These are phyloP conservation scores for Selene dorsalis DNA, from an alignment of 2,797 vertebrate genomes.

Conservation along the genomic window DNA sequence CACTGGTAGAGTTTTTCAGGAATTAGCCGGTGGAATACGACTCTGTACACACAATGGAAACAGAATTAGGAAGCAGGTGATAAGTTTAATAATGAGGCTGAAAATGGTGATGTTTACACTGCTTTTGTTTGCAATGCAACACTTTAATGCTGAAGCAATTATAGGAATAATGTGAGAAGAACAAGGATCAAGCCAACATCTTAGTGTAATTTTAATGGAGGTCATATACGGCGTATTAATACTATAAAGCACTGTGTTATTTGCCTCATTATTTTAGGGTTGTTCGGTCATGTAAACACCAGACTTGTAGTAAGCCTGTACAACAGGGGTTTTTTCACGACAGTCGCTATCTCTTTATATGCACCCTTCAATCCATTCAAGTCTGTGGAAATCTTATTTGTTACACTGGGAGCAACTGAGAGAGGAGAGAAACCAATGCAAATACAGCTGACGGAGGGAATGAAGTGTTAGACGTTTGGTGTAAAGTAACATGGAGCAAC, in stretches of 20 bases:
- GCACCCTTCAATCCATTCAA: conserved; percentile 43
- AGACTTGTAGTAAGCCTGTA: conserved; percentile 10
- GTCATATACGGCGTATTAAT: conserved; percentile 40
- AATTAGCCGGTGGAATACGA: background rate
- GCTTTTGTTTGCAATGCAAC: conserved; percentile 8
- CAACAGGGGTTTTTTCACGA: background rate
- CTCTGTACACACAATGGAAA: background rate
- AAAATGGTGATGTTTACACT: conserved; percentile 11
- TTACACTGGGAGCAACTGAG: conserved; percentile 30
- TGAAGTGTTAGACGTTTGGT: background rate
- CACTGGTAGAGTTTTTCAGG: background rate
- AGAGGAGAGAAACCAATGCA: conserved; percentile 22
- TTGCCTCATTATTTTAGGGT: conserved; percentile 49
- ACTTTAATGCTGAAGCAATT: conserved; percentile 31
- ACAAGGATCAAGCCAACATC: conserved; percentile 35
- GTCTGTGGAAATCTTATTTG: conserved; percentile 45
- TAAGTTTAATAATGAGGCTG: conserved; percentile 16
- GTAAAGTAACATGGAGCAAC: conserved; percentile 34
- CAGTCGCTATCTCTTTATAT: conserved; percentile 33
- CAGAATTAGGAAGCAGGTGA: conserved; percentile 1
- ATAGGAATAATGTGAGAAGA: conserved; percentile 44
- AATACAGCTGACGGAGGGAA: conserved; percentile 29
- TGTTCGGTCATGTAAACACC: conserved; percentile 53
- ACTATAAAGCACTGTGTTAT: conserved; percentile 28
- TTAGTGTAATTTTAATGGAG: conserved; percentile 49